These are phyloP conservation scores for Xenentodon cancila DNA, from an alignment of 2,797 vertebrate genomes.

Conservation along the genomic window DNA sequence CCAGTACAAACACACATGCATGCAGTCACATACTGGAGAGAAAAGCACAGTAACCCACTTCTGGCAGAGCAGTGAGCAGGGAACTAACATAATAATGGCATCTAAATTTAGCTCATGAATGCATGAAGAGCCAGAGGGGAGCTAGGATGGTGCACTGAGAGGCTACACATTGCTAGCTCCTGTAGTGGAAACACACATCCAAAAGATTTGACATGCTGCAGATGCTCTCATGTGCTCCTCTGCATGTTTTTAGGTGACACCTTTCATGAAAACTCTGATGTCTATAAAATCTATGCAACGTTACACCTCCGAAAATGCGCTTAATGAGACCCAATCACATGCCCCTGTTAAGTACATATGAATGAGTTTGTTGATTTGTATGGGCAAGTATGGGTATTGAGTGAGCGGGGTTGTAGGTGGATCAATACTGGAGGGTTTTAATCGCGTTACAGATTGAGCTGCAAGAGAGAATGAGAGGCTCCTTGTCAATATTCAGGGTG, in stretches of 20 bases:
- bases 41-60: constrained; percentile 80
- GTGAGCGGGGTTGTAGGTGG: constrained; percentile 34
- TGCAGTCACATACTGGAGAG: constrained; percentile 41
- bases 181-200: constrained; percentile 25
- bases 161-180: constrained; percentile 39
- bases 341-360: constrained; percentile 17
- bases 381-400: constrained; percentile 45
- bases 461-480: constrained; percentile 55
- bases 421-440: constrained; percentile 68
- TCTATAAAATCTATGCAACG: background rate
- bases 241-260: background rate
- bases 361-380: constrained; percentile 26
- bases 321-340: constrained; percentile 6
- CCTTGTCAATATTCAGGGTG: constrained; percentile 70
- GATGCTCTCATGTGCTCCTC: constrained; percentile 16
- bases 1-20: constrained; percentile 27
- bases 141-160: constrained; percentile 41
- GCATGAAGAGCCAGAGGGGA: constrained; percentile 60
- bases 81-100: constrained; percentile 71
- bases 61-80: constrained; percentile 59
- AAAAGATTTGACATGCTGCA: constrained; percentile 19
- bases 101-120: constrained; percentile 75
- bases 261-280: background rate
- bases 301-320: background rate
- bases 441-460: constrained; percentile 63